Percentiles rank a stretch among this genome's conserved stretches.
Conservation (phyloP, 2,113 vertebrate genomes). For the Acrocephalus arundinaceus region DNA sequence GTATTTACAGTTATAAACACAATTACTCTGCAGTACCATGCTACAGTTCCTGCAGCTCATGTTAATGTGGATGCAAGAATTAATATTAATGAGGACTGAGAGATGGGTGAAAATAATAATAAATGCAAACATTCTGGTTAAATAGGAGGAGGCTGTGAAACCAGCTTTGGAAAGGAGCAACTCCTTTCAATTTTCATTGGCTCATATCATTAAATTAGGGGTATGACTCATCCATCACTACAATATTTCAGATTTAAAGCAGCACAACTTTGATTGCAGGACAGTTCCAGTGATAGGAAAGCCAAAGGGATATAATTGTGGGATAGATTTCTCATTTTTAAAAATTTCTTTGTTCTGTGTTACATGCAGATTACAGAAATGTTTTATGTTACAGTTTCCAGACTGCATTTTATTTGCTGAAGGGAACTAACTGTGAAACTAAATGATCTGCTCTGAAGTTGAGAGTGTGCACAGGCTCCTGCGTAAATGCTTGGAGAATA, state of each 20-base stretch:
- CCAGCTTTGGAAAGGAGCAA: not conserved
- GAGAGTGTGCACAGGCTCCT: not conserved
- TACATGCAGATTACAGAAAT: not conserved
- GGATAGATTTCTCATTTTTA: not conserved
- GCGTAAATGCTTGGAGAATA: not conserved
- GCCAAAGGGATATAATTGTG: not conserved
- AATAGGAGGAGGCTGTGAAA: not conserved
- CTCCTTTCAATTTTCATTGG: not conserved
- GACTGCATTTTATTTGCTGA: not conserved
- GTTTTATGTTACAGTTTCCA: not conserved
- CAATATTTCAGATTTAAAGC: not conserved
- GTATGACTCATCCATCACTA: not conserved
- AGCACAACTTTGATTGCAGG: not conserved
- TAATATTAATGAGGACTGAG: slow-evolving; percentile 10
- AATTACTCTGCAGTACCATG: not conserved
- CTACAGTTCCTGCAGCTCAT: not conserved
- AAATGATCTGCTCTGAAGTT: not conserved
- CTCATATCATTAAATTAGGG: not conserved
- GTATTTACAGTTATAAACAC: not conserved
- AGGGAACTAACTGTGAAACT: not conserved
- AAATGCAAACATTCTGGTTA: slow-evolving; percentile 34
- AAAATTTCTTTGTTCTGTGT: not conserved
- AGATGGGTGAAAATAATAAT: slow-evolving; percentile 28
- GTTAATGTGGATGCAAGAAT: not conserved
- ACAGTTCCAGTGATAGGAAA: not conserved